Base-by-base conservation (phyloP, 1,140 invertebrate species). In the Sipha flava region DNA sequence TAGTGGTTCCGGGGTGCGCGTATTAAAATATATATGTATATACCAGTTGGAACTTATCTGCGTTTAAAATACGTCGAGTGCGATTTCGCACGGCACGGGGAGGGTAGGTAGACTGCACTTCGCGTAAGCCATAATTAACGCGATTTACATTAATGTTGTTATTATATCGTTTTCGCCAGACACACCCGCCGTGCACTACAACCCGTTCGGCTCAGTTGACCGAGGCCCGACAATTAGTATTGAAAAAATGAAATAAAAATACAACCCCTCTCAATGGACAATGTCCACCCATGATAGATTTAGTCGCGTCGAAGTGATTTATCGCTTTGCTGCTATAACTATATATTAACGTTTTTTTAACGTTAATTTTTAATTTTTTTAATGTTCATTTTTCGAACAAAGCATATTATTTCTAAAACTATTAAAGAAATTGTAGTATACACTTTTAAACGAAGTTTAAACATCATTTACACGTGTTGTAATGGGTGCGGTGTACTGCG, bases 101-200 rank as follows among this genome's bases (percentile, higher is more conserved):
- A n/a, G 59, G 2, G 59, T 23, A 1, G 23, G 16, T 21, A 10
- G 45, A 1, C 23, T 52, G 23, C 45, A 21, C 26, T 62, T 34
- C 14, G 23, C 59, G 26, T 66, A 66, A 54, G 72, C 47, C 72
- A 23, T 29, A 75, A 45, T 52, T 75, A 75, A 75, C 49, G 49
- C 45, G 49, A 75, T 75, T 57, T 26, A 54, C 72, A 75, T 75
- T 54, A 54, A 54, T 31, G 47, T 54, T 37, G 23, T 75, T 37
- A 37, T 43, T 40, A 21, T 54, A 75, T 75, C 72, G 47, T 75
- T 75, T 75, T 75, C 37, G 29, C 47, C 26, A 31, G 23, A 26
- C 43, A 7, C 43, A 10, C 26, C n/a, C n/a, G n/a, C n/a, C n/a
- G n/a, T n/a, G n/a, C n/a, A n/a, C n/a, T n/a, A 14, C 16, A 45